Conservation (phyloP, 2,888 invertebrate species). For the Anagyrus pseudococci region DNA sequence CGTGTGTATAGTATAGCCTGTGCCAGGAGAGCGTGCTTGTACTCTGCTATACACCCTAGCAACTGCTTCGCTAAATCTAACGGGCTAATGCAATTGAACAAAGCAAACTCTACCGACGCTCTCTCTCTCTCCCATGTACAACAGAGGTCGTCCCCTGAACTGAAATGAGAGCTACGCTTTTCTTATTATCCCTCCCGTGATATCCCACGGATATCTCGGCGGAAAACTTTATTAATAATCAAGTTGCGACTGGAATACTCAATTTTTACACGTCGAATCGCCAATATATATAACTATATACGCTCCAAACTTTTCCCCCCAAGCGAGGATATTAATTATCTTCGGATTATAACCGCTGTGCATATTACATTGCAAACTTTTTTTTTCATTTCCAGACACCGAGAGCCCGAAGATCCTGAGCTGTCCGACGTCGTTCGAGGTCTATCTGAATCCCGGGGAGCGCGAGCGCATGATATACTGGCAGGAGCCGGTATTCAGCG, state of each 20-base stretch:
- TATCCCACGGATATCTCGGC: too few species aligned
- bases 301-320: too few species aligned
- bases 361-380: too few species aligned
- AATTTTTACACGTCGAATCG: too few species aligned
- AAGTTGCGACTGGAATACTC: too few species aligned
- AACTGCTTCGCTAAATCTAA: constrained; percentile 16
- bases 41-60: background rate
- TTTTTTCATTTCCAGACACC: constrained; percentile 56
- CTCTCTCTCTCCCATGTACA: background rate
- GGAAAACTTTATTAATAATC: too few species aligned
- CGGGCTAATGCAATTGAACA: constrained; percentile 48
- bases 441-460: constrained; percentile 65
- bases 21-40: background rate
- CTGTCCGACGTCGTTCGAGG: constrained; percentile 71
- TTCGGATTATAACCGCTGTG: too few species aligned
- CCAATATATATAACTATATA: too few species aligned
- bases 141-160: background rate
- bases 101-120: constrained; percentile 41
- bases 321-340: too few species aligned
- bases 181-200: background rate
- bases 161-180: background rate
- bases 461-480: constrained; percentile 67
- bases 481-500: constrained; percentile 71
- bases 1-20: too few species aligned
- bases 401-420: constrained; percentile 66